phyloP scores from a whole-genome alignment of 1,140 invertebrate genomes.

The Drosophila oshimai region DNA sequence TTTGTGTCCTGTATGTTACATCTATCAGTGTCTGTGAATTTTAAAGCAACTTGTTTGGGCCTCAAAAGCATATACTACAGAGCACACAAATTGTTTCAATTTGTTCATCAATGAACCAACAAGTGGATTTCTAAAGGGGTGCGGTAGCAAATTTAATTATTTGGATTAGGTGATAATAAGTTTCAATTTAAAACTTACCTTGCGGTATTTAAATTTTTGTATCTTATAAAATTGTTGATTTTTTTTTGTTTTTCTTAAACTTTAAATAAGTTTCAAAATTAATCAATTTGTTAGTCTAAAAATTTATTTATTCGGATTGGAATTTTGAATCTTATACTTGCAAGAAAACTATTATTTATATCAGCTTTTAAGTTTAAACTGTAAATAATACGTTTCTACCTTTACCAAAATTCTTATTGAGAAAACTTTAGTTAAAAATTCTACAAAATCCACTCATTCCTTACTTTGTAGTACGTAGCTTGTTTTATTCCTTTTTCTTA shows the following conservation, averaged over 20 bases:
- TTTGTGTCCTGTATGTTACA: constrained; percentile 8
- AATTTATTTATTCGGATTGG: too few relatives aligned
- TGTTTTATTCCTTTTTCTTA: neutral
- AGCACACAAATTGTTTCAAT: constrained; percentile 51
- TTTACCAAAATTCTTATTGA: neutral
- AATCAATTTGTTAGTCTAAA: too few relatives aligned
- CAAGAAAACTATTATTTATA: too few relatives aligned
- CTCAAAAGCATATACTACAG: constrained; percentile 34
- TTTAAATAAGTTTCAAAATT: neutral
- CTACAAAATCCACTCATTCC: neutral
- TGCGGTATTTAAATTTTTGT: too few relatives aligned
- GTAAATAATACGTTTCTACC: too few relatives aligned
- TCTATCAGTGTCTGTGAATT: constrained; percentile 43
- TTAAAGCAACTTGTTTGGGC: constrained; percentile 47
- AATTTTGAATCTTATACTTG: too few relatives aligned
- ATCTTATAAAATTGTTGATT: neutral
- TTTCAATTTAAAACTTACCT: too few relatives aligned
- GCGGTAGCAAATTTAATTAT: neutral
- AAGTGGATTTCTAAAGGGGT: neutral
- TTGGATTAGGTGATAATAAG: neutral
- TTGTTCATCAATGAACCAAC: constrained; percentile 15
- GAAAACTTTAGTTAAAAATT: neutral
- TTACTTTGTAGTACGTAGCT: neutral
- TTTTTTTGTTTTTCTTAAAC: neutral
- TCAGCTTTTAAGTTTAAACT: neutral